A percentile compares a stretch with the other conserved stretches of the same genome.
Conservation (phyloP, 2,888 invertebrate genomes). For the Drosophila villosipedis region DNA sequence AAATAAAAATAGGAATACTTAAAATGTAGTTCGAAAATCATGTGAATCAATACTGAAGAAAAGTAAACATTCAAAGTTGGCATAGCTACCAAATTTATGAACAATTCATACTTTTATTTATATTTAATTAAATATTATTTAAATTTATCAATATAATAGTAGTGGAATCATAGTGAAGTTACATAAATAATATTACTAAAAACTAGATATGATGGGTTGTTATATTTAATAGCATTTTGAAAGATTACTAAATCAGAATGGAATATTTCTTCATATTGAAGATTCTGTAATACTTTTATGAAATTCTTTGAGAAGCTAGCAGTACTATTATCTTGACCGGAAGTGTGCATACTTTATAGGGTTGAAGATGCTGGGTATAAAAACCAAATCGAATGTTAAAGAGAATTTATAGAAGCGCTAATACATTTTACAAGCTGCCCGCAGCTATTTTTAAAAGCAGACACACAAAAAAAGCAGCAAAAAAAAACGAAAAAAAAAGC, state of each 20-base stretch:
- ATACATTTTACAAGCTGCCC: slow-evolving; percentile 54
- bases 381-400: slow-evolving; percentile 23
- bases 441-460: slow-evolving; percentile 66
- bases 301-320: neutral
- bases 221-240: neutral
- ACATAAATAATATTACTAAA: neutral
- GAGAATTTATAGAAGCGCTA: slow-evolving; percentile 62
- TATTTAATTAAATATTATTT: neutral
- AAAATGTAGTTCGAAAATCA: neutral
- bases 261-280: neutral
- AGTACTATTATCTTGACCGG: neutral
- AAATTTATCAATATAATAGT: neutral
- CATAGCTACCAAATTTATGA: neutral
- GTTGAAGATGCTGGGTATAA: slow-evolving; percentile 23
- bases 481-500: slow-evolving; percentile 23
- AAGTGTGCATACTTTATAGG: neutral
- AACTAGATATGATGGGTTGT: too few species aligned
- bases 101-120: neutral
- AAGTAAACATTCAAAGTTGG: neutral
- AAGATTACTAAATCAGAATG: neutral
- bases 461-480: slow-evolving; percentile 46
- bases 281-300: neutral
- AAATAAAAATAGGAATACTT: neutral
- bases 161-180: too few species aligned
- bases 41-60: neutral